Conservation (phyloP, 2,888 invertebrate genomes). For the Oithona nana region DNA sequence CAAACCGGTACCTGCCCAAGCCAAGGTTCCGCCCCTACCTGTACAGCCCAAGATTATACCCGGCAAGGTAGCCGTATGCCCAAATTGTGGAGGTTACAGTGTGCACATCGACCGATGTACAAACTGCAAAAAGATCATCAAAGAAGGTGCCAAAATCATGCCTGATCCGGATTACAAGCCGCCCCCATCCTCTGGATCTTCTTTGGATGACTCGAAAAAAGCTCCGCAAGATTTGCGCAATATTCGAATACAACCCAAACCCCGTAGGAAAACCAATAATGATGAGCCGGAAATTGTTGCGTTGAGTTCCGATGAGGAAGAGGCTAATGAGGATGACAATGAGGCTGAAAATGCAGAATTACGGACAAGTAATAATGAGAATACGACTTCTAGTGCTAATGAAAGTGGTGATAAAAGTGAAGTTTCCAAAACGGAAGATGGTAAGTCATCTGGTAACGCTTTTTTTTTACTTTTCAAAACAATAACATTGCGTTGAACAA, state of each 20-base stretch:
- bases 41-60: conserved; percentile 20
- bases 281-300: conserved; percentile 15
- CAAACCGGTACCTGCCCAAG: not conserved
- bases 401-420: too few species aligned
- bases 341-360: not conserved
- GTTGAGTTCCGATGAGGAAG: conserved; percentile 17
- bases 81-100: conserved; percentile 56
- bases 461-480: not conserved
- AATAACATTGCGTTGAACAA: too few species aligned
- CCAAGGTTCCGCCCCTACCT: not conserved
- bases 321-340: conserved; percentile 9
- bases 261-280: not conserved
- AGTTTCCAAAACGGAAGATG: too few species aligned
- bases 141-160: conserved; percentile 22
- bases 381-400: too few species aligned
- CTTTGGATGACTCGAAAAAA: not conserved
- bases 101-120: conserved; percentile 58
- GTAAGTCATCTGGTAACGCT: not conserved
- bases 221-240: not conserved
- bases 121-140: conserved; percentile 33
- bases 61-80: conserved; percentile 57
- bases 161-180: not conserved
- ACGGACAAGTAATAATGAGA: not conserved
- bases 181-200: not conserved
- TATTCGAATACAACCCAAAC: conserved; percentile 5